A percentile compares a stretch with the other conserved stretches of the same genome.
These are phyloP conservation scores for Coilia nasus DNA, from an alignment of 2,797 vertebrate genomes.

Conservation along the genomic window DNA sequence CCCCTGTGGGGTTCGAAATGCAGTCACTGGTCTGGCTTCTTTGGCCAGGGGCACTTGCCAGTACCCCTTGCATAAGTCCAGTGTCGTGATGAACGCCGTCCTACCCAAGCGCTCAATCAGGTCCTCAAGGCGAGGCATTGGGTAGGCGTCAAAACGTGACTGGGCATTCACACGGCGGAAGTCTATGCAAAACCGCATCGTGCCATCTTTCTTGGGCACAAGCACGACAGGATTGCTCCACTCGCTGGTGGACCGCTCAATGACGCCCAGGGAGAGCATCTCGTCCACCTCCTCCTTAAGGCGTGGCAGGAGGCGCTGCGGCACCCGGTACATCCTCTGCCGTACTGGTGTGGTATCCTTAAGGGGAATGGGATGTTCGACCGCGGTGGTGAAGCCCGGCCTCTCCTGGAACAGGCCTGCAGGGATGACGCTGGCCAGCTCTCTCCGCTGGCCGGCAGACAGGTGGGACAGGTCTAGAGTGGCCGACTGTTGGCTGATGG, in stretches of 20 bases:
- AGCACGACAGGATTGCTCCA: slow-evolving; percentile 43
- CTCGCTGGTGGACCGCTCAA: slow-evolving; percentile 34
- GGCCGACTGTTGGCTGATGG: too few relatives aligned
- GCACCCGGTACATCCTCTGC: slow-evolving; percentile 25
- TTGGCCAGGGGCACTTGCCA: too few relatives aligned
- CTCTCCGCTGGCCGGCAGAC: background rate
- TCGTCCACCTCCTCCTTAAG: slow-evolving; percentile 37
- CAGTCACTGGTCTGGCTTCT: too few relatives aligned
- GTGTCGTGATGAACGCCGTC: too few relatives aligned
- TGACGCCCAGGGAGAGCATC: too few relatives aligned
- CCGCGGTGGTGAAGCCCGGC: background rate
- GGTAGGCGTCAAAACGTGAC: slow-evolving; percentile 33
- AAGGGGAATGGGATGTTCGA: slow-evolving; percentile 29
- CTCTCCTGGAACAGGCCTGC: background rate
- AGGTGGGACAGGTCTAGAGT: too few relatives aligned
- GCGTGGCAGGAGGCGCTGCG: background rate
- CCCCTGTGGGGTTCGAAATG: too few relatives aligned
- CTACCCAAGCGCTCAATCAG: too few relatives aligned
- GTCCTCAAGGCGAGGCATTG: too few relatives aligned
- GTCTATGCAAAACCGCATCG: too few relatives aligned
- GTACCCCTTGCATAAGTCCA: too few relatives aligned
- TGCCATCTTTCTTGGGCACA: slow-evolving; percentile 38
- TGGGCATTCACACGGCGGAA: slow-evolving; percentile 23
- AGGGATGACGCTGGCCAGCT: background rate
- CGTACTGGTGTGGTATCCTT: background rate